Evolutionary conservation across 1,140 invertebrate genomes (phyloP), one percentile per base, ranked within the genome.

Genomic region (Drosophila dunni): DNA sequence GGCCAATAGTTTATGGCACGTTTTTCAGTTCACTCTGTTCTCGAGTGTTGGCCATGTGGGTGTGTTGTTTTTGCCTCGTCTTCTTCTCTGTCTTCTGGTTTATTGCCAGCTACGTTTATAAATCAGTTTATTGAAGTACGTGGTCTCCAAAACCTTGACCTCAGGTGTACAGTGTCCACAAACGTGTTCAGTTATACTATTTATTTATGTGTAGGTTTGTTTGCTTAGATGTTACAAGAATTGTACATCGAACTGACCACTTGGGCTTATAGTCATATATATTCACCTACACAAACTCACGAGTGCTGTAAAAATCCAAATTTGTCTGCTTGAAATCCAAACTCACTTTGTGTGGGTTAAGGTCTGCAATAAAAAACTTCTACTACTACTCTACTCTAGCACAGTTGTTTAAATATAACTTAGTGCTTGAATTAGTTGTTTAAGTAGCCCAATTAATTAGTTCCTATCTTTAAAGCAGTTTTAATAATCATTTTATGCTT

Each of bases 11-110:
- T 29, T 29, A 29, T 29, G 67, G 48, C 81, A 83, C 72, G 82
- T 84, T 78, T 63, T 40, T 57, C 40, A 50, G 36, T 68, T 70
- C 58, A 60, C 81, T 78, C 74, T 65, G 60, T 63, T 20, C 48
- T 40, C 38, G 15, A 34, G 45, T 20, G 34, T 7, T 50, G 51
- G 38, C 51, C 68, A 57, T 71, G 54, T 66, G 69, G 69, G 69
- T 67, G 69, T 67, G 69, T 58, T 65, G 34, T 50, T 64, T 6
- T 45, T 53, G 24, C 24, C 1, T 3, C 24, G 3, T 29, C 24
- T 29, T 29, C 24, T 29, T 24, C 24, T 24, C 24, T 24, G 24
- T 24, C 24, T 24, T 7, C 57, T 38, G 29, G 24, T 56, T 42
- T 36, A 58, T 44, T 34, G 54, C 15, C 58, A 8, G 42, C 38